Conservation (phyloP, 2,797 vertebrate genomes). For the Novumbra hubbsi region DNA sequence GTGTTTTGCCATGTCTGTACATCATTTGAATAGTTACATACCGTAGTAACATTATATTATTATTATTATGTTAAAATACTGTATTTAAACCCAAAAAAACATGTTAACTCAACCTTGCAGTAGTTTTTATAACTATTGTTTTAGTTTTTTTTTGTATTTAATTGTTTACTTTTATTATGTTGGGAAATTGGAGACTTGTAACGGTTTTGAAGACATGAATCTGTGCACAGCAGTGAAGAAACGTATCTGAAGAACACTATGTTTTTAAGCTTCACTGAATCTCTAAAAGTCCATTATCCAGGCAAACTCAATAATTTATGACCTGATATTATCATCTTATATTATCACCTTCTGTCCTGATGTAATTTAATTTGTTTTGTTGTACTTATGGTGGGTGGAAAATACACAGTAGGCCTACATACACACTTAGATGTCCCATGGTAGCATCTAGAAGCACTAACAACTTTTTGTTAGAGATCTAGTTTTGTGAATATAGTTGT, state of each 20-base stretch:
- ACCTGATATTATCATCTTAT: slow-evolving; percentile 7
- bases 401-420: slow-evolving; percentile 6
- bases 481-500: slow-evolving; percentile 49
- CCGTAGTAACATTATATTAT: slow-evolving; percentile 58
- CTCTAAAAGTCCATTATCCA: slow-evolving; percentile 14
- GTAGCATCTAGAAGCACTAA: slow-evolving; percentile 43
- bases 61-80: slow-evolving; percentile 53
- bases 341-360: neutral
- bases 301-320: slow-evolving; percentile 17
- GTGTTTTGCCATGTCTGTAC: slow-evolving; percentile 48
- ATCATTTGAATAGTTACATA: slow-evolving; percentile 56
- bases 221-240: slow-evolving; percentile 23
- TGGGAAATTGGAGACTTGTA: slow-evolving; percentile 23
- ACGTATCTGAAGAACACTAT: neutral
- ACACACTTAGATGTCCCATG: slow-evolving; percentile 9
- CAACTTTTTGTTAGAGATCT: slow-evolving; percentile 14
- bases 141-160: neutral
- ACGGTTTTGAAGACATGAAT: slow-evolving; percentile 25
- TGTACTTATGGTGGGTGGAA: slow-evolving; percentile 24
- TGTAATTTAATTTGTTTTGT: slow-evolving; percentile 14
- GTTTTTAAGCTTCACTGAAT: slow-evolving; percentile 5
- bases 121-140: slow-evolving; percentile 42
- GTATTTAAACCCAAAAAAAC: slow-evolving; percentile 9
- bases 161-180: slow-evolving; percentile 10
- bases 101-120: slow-evolving; percentile 31